Evolutionary conservation across 2,797 vertebrate genomes (phyloP).

Genomic region (Phaenicophaeus curvirostris): DNA sequence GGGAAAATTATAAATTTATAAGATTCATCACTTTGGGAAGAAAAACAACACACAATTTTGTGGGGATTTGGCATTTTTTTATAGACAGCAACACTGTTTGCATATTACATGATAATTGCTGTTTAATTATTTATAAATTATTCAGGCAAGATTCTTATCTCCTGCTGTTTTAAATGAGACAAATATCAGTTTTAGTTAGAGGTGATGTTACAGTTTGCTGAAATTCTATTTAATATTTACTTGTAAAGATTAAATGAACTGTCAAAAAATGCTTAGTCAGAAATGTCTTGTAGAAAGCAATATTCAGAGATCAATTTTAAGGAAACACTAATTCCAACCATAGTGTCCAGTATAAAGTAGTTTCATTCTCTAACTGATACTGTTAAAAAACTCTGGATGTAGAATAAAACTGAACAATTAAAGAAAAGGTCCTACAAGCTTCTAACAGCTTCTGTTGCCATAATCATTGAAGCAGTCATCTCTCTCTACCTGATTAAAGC

Average conservation of each 20-base stretch:
- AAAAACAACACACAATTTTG: not conserved
- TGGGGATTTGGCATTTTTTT: not conserved
- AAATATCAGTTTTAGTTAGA: not conserved
- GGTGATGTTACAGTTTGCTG: not conserved
- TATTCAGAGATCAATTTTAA: not conserved
- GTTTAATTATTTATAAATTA: conserved; percentile 31
- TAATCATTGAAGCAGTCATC: not conserved
- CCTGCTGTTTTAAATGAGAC: not conserved
- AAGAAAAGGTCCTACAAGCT: not conserved
- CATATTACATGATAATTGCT: not conserved
- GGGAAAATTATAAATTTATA: not conserved
- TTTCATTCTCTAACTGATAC: not conserved
- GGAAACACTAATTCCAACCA: not conserved
- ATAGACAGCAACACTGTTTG: not conserved
- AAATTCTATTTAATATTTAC: not conserved
- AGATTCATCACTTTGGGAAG: not conserved
- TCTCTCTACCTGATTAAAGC: not conserved
- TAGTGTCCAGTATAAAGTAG: not conserved
- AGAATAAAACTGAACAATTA: not conserved
- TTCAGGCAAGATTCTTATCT: not conserved
- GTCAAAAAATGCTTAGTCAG: conserved; percentile 18
- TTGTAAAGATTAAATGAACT: not conserved
- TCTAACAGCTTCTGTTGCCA: not conserved
- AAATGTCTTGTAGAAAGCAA: not conserved
- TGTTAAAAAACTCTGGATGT: not conserved